Evolutionary conservation across 2,888 invertebrate genomes (phyloP), one percentile per base, ranked within the genome.

Genomic region (Nomada flava): DNA sequence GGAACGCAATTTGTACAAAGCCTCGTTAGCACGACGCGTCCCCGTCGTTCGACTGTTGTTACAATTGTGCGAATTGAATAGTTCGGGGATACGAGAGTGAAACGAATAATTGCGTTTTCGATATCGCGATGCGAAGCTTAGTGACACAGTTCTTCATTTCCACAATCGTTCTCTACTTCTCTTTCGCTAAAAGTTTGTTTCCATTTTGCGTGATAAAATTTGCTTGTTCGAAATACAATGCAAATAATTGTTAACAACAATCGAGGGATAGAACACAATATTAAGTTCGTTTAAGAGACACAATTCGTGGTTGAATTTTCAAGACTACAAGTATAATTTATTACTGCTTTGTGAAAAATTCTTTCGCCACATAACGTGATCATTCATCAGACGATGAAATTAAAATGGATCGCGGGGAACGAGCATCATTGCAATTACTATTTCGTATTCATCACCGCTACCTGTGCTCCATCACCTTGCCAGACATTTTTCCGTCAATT

Each of bases 321-420:
- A 20, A n/a, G 11, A 2, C 10, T 5, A 20, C 9, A 68, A 36
- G 20, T 23, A 15, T 11, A 15, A 42, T 55, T 23, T 18, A 42
- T 23, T n/a, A 4, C 11, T 15, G 15, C 7, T 47, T 44, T 1
- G 26, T n/a, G 68, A 44, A 55, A 36, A 36, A 10, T 23, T 36
- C 42, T 29, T 53, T 26, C 18, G 23, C n/a, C 23, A 53, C 62
- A 52, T 44, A 53, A 53, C n/a, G 42, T 36, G 52, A 72, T 63
- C 63, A 26, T 11, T 72, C 63, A 72, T 63, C 42, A 23, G 20
- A 18, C 42, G 36, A 36, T 36, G 18, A 52, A 72, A 63, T 72
- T 63, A 72, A 42, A 63, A 72, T 53, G 71, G 53, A 72, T 42
- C n/a, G 26, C 62, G 62, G 26, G 62, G 52, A 63, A 72, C 71